These are phyloP conservation scores for Piezodorus guildinii DNA, from an alignment of 1,140 invertebrate species.

Conservation along the genomic window DNA sequence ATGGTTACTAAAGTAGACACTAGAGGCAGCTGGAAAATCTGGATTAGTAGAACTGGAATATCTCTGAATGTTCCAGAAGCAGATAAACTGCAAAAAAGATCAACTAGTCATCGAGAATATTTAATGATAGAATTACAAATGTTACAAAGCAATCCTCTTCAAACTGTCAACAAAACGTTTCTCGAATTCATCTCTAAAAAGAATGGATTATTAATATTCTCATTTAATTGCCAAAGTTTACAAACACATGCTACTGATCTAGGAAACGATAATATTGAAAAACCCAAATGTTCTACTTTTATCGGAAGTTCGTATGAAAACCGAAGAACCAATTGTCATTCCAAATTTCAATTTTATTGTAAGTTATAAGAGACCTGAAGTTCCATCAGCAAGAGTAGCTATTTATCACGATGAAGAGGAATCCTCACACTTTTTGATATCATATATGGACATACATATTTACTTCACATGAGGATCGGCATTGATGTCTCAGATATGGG, in stretches of 20 bases:
- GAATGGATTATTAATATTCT: conserved; percentile 20
- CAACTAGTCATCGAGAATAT: conserved; percentile 17
- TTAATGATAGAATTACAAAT: conserved; percentile 8
- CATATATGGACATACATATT: neutral
- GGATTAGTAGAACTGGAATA: neutral
- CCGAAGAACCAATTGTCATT: conserved; percentile 22
- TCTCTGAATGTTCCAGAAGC: no score
- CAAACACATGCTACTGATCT: conserved; percentile 16
- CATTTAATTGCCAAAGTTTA: conserved; percentile 26
- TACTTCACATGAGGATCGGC: neutral
- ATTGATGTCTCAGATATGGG: neutral
- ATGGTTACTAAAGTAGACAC: conserved; percentile 15
- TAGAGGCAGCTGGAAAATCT: conserved; percentile 6
- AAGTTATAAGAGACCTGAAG: conserved; percentile 21
- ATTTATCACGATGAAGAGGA: conserved; percentile 21
- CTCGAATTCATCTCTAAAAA: conserved; percentile 4
- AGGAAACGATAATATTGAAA: conserved; percentile 15
- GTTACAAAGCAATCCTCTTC: conserved; percentile 8
- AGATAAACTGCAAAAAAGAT: conserved; percentile 17
- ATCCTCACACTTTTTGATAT: conserved; percentile 15
- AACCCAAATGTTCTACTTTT: conserved; percentile 23
- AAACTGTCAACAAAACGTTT: conserved; percentile 9
- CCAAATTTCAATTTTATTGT: conserved; percentile 24
- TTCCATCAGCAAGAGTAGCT: conserved; percentile 17
- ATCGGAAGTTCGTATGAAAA: conserved; percentile 24